phyloP scores from a whole-genome alignment of 1,140 invertebrate genomes.

The Lordiphosa collinella region DNA sequence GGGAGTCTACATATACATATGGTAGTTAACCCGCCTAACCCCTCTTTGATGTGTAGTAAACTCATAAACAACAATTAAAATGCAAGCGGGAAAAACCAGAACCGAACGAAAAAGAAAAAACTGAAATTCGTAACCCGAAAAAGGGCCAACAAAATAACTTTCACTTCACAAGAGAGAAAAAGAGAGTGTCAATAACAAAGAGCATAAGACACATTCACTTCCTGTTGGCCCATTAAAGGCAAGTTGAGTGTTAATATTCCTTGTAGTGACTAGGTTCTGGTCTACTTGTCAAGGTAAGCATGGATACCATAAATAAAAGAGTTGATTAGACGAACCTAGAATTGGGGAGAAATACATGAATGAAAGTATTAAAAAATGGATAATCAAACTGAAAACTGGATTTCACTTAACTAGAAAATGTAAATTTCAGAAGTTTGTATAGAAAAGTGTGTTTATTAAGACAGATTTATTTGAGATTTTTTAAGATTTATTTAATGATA shows the following conservation, averaged over 20 bases:
- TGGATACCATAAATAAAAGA: neutral
- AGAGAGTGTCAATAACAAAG: neutral
- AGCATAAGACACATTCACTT: constrained; percentile 7
- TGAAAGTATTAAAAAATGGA: neutral
- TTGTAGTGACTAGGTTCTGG: constrained; percentile 53
- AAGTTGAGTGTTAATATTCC: constrained; percentile 20
- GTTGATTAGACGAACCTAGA: neutral
- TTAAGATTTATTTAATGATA: too few species aligned
- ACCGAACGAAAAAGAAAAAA: constrained; percentile 15
- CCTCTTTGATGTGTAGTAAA: constrained; percentile 2
- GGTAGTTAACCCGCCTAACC: constrained; percentile 43
- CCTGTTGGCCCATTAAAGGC: neutral
- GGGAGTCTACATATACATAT: neutral
- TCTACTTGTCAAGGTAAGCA: constrained; percentile 11
- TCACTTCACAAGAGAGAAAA: constrained; percentile 17
- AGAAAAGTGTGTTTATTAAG: too few species aligned
- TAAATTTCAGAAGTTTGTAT: too few species aligned
- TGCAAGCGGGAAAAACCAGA: constrained; percentile 30
- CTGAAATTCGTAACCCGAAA: constrained; percentile 18
- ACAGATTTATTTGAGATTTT: too few species aligned
- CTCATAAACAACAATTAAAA: constrained; percentile 45
- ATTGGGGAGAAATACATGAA: neutral
- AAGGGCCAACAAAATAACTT: constrained; percentile 41
- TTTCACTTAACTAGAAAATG: too few species aligned
- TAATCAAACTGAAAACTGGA: too few species aligned